These are phyloP conservation scores for Baronia brevicornis DNA, from an alignment of 2,888 invertebrate species.

Conservation along the genomic window DNA sequence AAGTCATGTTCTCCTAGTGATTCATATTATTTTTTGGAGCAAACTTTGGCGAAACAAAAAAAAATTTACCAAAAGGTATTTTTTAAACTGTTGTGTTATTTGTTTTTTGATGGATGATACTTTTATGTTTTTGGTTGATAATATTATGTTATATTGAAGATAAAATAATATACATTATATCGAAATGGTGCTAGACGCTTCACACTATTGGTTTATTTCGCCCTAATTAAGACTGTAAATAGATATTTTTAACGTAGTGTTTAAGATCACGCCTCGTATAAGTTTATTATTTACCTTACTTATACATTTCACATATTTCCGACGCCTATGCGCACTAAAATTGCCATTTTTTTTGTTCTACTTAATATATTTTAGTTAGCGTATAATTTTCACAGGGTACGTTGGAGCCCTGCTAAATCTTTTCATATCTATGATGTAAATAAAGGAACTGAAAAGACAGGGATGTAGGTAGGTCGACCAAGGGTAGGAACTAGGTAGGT, in stretches of 20 bases:
- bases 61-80: slow-evolving; percentile 26
- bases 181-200: slow-evolving; percentile 74
- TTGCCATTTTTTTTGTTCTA: slow-evolving; percentile 43
- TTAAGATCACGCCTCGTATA: slow-evolving; percentile 21
- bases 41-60: slow-evolving; percentile 23
- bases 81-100: slow-evolving; percentile 36
- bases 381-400: slow-evolving; percentile 56
- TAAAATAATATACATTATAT: slow-evolving; percentile 68
- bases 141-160: slow-evolving; percentile 64
- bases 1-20: slow-evolving; percentile 35
- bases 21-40: slow-evolving; percentile 13
- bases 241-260: slow-evolving; percentile 34
- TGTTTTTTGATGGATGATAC: slow-evolving; percentile 44
- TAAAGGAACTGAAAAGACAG: slow-evolving; percentile 65
- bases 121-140: slow-evolving; percentile 60
- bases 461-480: slow-evolving; percentile 56
- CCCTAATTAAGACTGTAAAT: slow-evolving; percentile 52
- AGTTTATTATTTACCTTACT: slow-evolving; percentile 7
- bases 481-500: slow-evolving; percentile 53
- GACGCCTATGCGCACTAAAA: slow-evolving; percentile 40
- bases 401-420: slow-evolving; percentile 37
- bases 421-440: slow-evolving; percentile 49
- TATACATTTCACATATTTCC: slow-evolving; percentile 24
- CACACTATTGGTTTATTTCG: slow-evolving; percentile 53
- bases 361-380: slow-evolving; percentile 28